These are phyloP conservation scores for Cairina moschata DNA, from an alignment of 2,113 vertebrate species.

Conservation along the genomic window DNA sequence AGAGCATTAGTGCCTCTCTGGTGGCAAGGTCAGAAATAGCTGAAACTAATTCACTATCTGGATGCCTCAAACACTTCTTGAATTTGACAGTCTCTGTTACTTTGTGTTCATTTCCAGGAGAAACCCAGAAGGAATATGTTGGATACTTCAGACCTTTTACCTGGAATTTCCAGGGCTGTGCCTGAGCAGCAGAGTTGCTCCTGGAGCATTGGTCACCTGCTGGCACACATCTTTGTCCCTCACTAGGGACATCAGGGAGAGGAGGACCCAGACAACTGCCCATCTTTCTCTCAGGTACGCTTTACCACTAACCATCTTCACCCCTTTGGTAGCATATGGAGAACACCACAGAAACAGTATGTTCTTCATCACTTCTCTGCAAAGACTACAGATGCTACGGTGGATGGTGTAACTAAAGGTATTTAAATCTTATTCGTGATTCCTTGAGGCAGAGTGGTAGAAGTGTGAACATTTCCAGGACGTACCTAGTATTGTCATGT, in stretches of 20 bases:
- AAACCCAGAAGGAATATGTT: background rate
- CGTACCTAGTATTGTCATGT: background rate
- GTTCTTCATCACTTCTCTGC: background rate
- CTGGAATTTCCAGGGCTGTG: background rate
- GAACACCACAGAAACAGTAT: background rate
- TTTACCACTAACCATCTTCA: background rate
- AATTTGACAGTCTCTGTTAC: background rate
- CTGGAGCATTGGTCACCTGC: background rate
- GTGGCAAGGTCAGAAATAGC: background rate
- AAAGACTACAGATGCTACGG: background rate
- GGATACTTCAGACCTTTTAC: background rate
- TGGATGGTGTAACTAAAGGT: background rate
- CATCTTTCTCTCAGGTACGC: background rate
- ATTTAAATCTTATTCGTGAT: background rate
- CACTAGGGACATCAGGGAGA: fast-evolving
- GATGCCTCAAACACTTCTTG: background rate
- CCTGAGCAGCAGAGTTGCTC: background rate
- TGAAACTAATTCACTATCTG: background rate
- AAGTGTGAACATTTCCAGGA: background rate
- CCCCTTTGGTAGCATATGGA: background rate
- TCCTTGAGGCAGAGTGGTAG: background rate
- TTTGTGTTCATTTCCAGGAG: background rate
- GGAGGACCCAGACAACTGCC: background rate
- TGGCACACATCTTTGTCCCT: background rate
- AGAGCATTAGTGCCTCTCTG: background rate